Percentiles rank a stretch among this genome's conserved stretches.
Conservation (phyloP, 2,113 vertebrate genomes). For the Nanger granti region DNA sequence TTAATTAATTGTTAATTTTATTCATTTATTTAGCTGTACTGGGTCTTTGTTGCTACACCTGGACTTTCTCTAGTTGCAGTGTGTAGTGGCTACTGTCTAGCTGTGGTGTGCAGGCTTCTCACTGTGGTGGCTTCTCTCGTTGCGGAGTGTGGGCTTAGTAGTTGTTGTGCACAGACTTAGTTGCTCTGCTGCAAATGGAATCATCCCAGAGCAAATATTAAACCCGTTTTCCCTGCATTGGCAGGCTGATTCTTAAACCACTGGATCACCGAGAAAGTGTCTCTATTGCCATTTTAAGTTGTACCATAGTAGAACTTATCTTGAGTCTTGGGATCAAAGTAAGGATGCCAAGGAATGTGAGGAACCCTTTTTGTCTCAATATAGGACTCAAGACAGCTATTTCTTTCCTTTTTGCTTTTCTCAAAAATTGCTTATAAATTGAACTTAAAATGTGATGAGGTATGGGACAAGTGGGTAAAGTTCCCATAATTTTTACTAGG, state of each 20-base stretch:
- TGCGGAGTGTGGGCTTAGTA: background rate
- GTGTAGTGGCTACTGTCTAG: background rate
- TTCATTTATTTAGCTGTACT: background rate
- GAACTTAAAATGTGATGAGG: constrained; percentile 3
- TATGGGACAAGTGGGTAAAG: background rate
- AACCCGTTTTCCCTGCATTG: background rate
- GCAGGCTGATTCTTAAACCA: background rate
- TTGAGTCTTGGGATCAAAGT: background rate
- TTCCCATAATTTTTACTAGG: background rate
- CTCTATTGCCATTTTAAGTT: constrained; percentile 19
- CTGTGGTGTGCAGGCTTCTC: background rate
- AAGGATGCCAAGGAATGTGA: constrained; percentile 32
- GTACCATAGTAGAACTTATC: background rate
- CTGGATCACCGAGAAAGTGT: background rate
- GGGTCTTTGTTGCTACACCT: background rate
- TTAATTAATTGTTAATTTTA: background rate
- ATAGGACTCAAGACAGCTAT: background rate
- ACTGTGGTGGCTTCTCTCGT: background rate
- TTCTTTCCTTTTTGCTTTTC: background rate
- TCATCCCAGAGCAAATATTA: background rate
- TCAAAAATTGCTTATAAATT: constrained; percentile 20
- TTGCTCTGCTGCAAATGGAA: background rate
- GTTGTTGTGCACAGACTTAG: background rate
- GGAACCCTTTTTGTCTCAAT: background rate
- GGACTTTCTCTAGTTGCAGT: background rate